A percentile compares a stretch with the other conserved stretches of the same genome.
Evolutionary conservation across 2,888 invertebrate genomes (phyloP).

Genomic region (Coremacera marginata): DNA sequence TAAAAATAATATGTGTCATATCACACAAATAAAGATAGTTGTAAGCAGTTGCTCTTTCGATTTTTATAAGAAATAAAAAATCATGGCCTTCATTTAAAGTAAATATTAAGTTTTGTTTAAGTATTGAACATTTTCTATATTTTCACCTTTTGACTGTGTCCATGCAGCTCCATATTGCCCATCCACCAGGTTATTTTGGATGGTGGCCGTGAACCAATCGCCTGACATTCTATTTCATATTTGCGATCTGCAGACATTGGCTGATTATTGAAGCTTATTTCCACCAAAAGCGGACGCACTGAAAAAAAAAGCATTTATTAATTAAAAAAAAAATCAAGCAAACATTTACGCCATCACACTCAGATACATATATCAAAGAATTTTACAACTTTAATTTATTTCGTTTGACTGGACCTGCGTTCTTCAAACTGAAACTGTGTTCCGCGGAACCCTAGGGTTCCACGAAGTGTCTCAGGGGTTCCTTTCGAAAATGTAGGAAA

Average conservation of each 20-base stretch:
- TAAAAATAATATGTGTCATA: too few relatives aligned
- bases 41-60: not conserved
- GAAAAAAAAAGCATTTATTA: slow-evolving; percentile 60
- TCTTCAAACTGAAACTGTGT: too few relatives aligned
- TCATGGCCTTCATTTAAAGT: not conserved
- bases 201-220: slow-evolving; percentile 86
- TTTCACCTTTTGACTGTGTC: slow-evolving; percentile 67
- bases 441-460: too few relatives aligned
- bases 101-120: too few relatives aligned
- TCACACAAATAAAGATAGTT: not conserved
- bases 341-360: not conserved
- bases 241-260: slow-evolving; percentile 86
- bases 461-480: too few relatives aligned
- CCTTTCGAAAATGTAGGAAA: too few relatives aligned
- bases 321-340: not conserved
- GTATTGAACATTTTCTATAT: not conserved
- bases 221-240: slow-evolving; percentile 85
- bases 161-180: slow-evolving; percentile 77
- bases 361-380: not conserved
- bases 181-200: slow-evolving; percentile 90
- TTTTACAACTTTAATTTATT: not conserved
- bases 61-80: not conserved
- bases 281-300: slow-evolving; percentile 86
- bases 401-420: not conserved
- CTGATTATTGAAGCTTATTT: slow-evolving; percentile 83